Base-by-base conservation (phyloP, 2,797 vertebrate species). In the Brachyrhaphis roseni region DNA sequence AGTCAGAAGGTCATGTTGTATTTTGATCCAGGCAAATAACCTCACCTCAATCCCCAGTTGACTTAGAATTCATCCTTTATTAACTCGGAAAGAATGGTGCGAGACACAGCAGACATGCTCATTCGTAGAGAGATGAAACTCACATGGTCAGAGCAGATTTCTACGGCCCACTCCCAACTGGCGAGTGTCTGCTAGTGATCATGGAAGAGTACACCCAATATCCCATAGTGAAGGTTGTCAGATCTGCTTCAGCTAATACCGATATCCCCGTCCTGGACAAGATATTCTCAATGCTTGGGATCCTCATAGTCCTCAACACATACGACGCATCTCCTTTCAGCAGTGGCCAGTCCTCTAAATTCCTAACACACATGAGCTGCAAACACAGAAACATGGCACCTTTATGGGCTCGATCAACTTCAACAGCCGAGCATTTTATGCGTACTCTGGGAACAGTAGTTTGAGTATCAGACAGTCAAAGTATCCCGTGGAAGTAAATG, bases 121-220 rank as follows among this genome's bases (percentile, higher is more conserved):
- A 87, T 18, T 87, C 1, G 57, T 88, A 7, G 73, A 57, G 23
- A 75, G 51, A 6, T 0, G 83, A 90, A 86, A 86, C 51, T 91
- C 86, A 6, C 78, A 90, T 26, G 51, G 51, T 23, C 51, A 53
- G 20, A 23, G 20, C 51, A 49, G 47, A 18, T 20, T 49, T 53
- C 53, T n/a, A 55, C 53, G 23, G 26, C 23, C 26, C 23, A n/a
- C 53, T 55, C 53, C 53, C 26, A n/a, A 26, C 53, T 26, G 23
- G 53, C 8, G 26, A 55, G 23, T 26, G 23, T 26, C 51, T 53
- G 8, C 51, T 8, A 3, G 26, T 11, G 26, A n/a, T 55, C 23
- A 55, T 55, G 23, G 53, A 55, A 3, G 53, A 55, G 8, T n/a
- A n/a, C 26, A 55, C 3, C 23, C 8, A 10, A n/a, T n/a, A n/a